A percentile compares a stretch with the other conserved stretches of the same genome.
Evolutionary conservation across 1,140 invertebrate genomes (phyloP).

Genomic region (Drosophila pachea): DNA sequence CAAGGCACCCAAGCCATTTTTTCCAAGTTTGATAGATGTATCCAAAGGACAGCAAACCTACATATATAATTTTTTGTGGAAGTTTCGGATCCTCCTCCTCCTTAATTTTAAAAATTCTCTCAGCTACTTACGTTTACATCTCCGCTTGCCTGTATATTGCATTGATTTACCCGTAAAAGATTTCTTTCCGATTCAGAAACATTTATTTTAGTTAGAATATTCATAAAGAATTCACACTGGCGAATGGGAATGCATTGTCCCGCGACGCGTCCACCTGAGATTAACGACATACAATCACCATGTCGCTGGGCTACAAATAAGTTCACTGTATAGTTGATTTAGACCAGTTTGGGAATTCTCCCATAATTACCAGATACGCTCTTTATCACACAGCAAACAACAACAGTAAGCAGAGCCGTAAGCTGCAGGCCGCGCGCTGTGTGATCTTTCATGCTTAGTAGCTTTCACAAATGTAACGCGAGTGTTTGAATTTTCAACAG

Average conservation of each 20-base stretch:
- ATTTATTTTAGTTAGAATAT: slow-evolving; percentile 24
- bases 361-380: slow-evolving; percentile 45
- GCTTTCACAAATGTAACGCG: slow-evolving; percentile 19
- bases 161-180: slow-evolving; percentile 55
- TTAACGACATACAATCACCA: slow-evolving; percentile 43
- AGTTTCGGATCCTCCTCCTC: too few species aligned
- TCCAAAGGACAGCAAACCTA: slow-evolving; percentile 54
- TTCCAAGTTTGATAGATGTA: slow-evolving; percentile 4
- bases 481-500: background rate
- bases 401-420: slow-evolving; percentile 21
- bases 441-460: slow-evolving; percentile 48
- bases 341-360: slow-evolving; percentile 33
- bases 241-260: slow-evolving; percentile 48
- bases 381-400: slow-evolving; percentile 52
- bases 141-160: slow-evolving; percentile 15
- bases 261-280: slow-evolving; percentile 13
- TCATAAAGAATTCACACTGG: slow-evolving; percentile 56
- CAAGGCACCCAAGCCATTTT: slow-evolving; percentile 29
- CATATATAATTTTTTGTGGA: background rate
- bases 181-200: slow-evolving; percentile 36
- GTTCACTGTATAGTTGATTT: slow-evolving; percentile 22
- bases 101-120: background rate
- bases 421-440: slow-evolving; percentile 11
- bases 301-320: slow-evolving; percentile 37
- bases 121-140: slow-evolving; percentile 38